Percentiles rank a stretch among this genome's conserved stretches.
Conservation (phyloP, 2,888 invertebrate species). For the Philhelius pedissequus region DNA sequence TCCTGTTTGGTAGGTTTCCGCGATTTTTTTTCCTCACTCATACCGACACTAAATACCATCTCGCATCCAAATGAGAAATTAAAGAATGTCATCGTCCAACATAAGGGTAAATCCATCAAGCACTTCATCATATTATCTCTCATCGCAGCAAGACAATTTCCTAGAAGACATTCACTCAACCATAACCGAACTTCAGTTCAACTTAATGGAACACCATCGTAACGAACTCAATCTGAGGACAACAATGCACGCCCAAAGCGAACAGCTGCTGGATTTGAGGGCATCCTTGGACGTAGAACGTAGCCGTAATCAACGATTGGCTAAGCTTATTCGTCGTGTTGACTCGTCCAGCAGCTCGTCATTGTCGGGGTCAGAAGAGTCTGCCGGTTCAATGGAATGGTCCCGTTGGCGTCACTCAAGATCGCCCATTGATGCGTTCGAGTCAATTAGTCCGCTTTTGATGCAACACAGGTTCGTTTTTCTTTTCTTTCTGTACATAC, state of each 20-base stretch:
- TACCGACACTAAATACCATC: neutral
- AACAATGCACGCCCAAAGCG: slow-evolving; percentile 72
- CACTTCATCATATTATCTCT: slow-evolving; percentile 8
- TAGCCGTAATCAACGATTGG: slow-evolving; percentile 73
- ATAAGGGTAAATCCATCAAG: slow-evolving; percentile 10
- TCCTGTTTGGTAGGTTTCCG: slow-evolving; percentile 4
- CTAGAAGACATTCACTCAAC: slow-evolving; percentile 70
- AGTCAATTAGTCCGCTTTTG: slow-evolving; percentile 74
- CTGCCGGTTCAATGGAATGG: slow-evolving; percentile 46
- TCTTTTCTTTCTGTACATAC: neutral
- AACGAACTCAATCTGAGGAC: slow-evolving; percentile 73
- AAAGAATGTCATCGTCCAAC: slow-evolving; percentile 51
- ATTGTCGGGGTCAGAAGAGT: slow-evolving; percentile 49
- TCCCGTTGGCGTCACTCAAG: slow-evolving; percentile 66
- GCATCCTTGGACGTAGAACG: slow-evolving; percentile 74
- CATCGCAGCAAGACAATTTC: neutral
- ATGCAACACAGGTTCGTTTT: slow-evolving; percentile 74
- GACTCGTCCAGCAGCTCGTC: slow-evolving; percentile 71
- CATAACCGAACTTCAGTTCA: slow-evolving; percentile 73
- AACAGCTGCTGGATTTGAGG: slow-evolving; percentile 72
- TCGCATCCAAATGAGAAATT: slow-evolving; percentile 43
- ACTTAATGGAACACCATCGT: slow-evolving; percentile 73
- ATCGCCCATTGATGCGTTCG: slow-evolving; percentile 66
- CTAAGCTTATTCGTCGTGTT: slow-evolving; percentile 73
- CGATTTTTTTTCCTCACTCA: neutral